A percentile compares a stretch with the other conserved stretches of the same genome.
phyloP scores from a whole-genome alignment of 2,113 vertebrate species.

The Mesitornis unicolor region DNA sequence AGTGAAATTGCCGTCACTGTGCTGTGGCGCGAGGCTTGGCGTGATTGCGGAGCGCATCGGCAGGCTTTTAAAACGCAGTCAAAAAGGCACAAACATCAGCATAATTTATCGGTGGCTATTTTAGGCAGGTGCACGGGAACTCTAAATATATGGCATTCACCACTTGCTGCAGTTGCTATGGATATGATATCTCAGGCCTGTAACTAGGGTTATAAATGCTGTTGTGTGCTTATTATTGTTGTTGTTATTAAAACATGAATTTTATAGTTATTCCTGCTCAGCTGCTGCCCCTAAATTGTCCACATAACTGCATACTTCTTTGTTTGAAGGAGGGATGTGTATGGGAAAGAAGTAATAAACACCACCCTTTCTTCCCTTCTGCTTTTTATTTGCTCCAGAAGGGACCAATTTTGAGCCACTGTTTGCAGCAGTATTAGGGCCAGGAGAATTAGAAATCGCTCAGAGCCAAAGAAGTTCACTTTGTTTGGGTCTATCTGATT shows the following conservation, averaged over 20 bases:
- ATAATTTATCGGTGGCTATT: slow-evolving; percentile 58
- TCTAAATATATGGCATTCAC: slow-evolving; percentile 57
- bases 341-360: neutral
- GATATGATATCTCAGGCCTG: slow-evolving; percentile 59
- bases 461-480: neutral
- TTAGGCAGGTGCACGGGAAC: slow-evolving; percentile 62
- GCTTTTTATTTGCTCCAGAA: slow-evolving; percentile 17
- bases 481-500: neutral
- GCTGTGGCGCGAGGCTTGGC: rapidly evolving
- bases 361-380: neutral
- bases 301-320: neutral
- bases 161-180: slow-evolving; percentile 61
- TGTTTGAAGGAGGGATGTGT: neutral
- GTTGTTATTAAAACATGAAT: slow-evolving; percentile 61
- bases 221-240: slow-evolving; percentile 55
- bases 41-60: neutral
- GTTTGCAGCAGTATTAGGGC: neutral
- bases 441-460: neutral
- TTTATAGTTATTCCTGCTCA: slow-evolving; percentile 39
- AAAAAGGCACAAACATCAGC: slow-evolving; percentile 45
- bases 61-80: neutral
- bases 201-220: slow-evolving; percentile 61
- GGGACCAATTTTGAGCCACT: neutral
- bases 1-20: neutral
- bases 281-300: slow-evolving; percentile 44